Conservation (phyloP, 2,797 vertebrate species). For the Gambelia wislizenii region DNA sequence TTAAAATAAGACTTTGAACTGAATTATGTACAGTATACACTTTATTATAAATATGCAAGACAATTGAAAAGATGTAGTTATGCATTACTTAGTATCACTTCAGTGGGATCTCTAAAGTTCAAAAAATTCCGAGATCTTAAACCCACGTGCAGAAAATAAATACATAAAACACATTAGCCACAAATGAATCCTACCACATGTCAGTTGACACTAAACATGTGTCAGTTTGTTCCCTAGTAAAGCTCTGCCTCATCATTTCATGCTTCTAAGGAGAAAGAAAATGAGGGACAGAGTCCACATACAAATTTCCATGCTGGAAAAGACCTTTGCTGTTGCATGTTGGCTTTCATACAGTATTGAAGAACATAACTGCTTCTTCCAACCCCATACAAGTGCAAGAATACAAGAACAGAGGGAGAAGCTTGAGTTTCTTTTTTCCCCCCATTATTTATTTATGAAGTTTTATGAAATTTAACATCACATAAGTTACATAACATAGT, state of each 20-base stretch:
- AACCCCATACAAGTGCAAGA: background rate
- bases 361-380: background rate
- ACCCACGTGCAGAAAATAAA: background rate
- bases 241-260: constrained; percentile 46
- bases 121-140: background rate
- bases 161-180: background rate
- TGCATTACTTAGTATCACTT: background rate
- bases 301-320: background rate
- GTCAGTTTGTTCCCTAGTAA: constrained; percentile 63
- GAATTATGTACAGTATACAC: background rate
- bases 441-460: too few relatives aligned
- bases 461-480: too few relatives aligned
- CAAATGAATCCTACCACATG: constrained; percentile 32
- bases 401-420: background rate
- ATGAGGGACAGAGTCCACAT: background rate
- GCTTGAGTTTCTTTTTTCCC: too few relatives aligned
- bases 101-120: background rate
- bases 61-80: background rate
- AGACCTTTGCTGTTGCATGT: background rate
- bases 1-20: background rate
- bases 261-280: background rate
- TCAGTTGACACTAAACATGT: constrained; percentile 67
- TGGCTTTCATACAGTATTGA: background rate
- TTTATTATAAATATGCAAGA: background rate
- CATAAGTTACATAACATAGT: too few relatives aligned